Conservation (phyloP, 2,113 vertebrate species). For the Grammomys dolichurus region DNA sequence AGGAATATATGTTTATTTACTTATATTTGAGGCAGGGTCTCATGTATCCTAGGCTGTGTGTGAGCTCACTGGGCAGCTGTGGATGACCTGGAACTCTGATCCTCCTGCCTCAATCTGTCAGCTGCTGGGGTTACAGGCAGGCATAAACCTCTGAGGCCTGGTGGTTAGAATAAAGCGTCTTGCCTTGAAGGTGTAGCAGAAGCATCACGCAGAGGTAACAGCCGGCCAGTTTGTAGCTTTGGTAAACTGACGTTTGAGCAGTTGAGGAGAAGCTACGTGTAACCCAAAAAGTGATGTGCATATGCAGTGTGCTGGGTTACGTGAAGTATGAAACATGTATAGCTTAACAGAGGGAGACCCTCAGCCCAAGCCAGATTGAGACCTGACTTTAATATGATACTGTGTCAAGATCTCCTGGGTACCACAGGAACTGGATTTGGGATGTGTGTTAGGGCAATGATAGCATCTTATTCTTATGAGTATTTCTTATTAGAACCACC, state of each 20-base stretch:
- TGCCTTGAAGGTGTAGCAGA: not conserved
- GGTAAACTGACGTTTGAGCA: not conserved
- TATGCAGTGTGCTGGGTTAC: not conserved
- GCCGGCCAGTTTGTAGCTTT: not conserved
- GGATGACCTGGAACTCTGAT: not conserved
- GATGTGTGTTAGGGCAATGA: not conserved
- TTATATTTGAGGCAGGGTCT: not conserved
- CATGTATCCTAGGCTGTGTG: not conserved
- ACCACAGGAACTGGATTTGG: not conserved
- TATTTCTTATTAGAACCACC: constrained; percentile 69
- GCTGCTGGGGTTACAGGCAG: too few relatives aligned
- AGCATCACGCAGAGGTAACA: not conserved
- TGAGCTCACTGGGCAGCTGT: not conserved
- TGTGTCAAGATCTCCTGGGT: not conserved
- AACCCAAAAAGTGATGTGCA: not conserved
- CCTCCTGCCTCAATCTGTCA: not conserved
- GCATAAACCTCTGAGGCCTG: not conserved
- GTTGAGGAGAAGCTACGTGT: not conserved
- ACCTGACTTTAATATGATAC: constrained; percentile 47
- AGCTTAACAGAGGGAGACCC: constrained; percentile 15
- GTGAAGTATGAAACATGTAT: not conserved
- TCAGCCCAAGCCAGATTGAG: not conserved
- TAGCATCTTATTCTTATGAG: constrained; percentile 56
- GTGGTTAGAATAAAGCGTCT: not conserved
- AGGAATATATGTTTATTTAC: not conserved